Evolutionary conservation across 2,888 invertebrate species (phyloP), one percentile per base, ranked within the genome.

Genomic region (Eurytoma adleriae): DNA sequence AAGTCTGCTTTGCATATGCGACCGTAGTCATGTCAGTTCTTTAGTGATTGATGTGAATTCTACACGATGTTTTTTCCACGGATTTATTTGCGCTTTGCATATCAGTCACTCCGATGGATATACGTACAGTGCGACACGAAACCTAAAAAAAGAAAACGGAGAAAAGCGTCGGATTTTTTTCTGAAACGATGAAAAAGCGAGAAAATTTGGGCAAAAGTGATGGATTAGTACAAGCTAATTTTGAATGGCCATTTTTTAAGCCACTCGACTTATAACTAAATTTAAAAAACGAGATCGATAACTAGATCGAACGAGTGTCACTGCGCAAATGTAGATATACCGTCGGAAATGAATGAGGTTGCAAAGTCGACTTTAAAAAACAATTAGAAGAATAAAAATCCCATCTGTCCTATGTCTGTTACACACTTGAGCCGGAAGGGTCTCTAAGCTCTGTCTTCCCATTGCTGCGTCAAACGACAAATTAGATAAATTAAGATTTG

Each of bases 381-480:
- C 5, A 40, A 40, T 5, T 7, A 40, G 7, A 10, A 40, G 40
- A 40, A 7, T 10, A 40, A 40, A 40, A 61, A 13, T 50, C 24
- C 52, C 66, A 54, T 48, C 57, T 74, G 52, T 79, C 68, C 67
- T 79, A 62, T 83, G 83, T 85, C 85, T 86, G 84, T 86, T 87
- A 85, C 85, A 86, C 85, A 84, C 86, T 84, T 87, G 87, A 87
- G 87, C 87, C 87, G 84, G 83, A 88, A 88, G 84, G 88, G 88
- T 88, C 89, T 89, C 89, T 88, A 88, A 86, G 89, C 89, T 89
- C 90, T 89, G 90, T 90, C 90, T 90, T 90, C 90, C 90, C 90
- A 89, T 89, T 87, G 90, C 90, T 90, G 88, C 89, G 90, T 90
- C 89, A 88, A 89, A 90, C 89, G 88, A 90, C 89, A 89, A 90